Base-by-base conservation (phyloP, 2,797 vertebrate genomes). In the Spheniscus humboldti region DNA sequence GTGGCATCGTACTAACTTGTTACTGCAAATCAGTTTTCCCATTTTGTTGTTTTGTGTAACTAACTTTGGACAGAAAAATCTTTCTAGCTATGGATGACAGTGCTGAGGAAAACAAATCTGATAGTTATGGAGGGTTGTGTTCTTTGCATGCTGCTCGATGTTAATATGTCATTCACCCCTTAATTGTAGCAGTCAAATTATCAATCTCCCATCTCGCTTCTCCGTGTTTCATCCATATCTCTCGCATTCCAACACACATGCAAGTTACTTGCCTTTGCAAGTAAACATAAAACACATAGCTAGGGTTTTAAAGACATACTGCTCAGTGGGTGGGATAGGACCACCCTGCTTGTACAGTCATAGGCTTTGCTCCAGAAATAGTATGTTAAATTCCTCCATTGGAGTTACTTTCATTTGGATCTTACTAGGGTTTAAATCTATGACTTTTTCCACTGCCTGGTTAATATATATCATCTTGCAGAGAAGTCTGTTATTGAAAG, bases 311-410 rank as follows among this genome's bases (percentile, higher is more conserved):
- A 56, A 81, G 69, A 45, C 66, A 10, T 24, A 18, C 18, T 72
- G 37, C 85, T 86, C 35, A 31, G 57, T 91, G 91, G 93, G 91
- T 95, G 94, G 95, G 91, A 95, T 90, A 24, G 62, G 95, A 87
- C 95, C 94, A 95, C 96, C 93, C 76, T 95, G 95, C 50, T 86
- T 62, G 53, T 88, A 22, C 15, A 62, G 73, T 87, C 45, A 17
- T 7, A 52, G 78, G 28, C 47, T 85, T 82, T 85, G 47, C 88
- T 91, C 69, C 77, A 88, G 84, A 57, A 89, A 37, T 24, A 66
- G 45, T 41, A 7, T 30, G 47, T 50, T 57, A 10, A 11, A 6
- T 93, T 79, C 52, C 41, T 90, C n/a, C 33, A 12, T 1, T 81
- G 76, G 60, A 86, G 37, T 50, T 66, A 25, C 56, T 92, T 92